These are phyloP conservation scores for Rotaria sp. DNA, from an alignment of 2,888 invertebrate genomes.

Conservation along the genomic window DNA sequence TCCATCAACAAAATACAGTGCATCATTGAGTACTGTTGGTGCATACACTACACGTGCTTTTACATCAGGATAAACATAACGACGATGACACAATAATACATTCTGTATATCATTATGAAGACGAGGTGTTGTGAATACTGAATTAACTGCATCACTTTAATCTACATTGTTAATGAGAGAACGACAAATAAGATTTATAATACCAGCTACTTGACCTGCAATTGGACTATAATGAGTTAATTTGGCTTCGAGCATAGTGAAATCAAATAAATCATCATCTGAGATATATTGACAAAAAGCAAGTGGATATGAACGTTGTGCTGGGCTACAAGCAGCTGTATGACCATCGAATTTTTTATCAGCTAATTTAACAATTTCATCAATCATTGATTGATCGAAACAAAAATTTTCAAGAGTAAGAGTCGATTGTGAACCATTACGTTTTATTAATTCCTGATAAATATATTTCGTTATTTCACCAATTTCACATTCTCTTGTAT, in stretches of 20 bases:
- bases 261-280: neutral
- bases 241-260: neutral
- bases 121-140: neutral
- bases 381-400: neutral
- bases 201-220: neutral
- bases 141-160: neutral
- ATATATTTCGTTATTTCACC: neutral
- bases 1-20: neutral
- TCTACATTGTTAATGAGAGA: neutral
- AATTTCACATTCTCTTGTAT: neutral
- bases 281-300: neutral
- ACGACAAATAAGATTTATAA: neutral
- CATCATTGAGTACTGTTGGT: neutral
- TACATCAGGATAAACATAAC: neutral
- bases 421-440: neutral
- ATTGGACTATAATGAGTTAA: neutral
- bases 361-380: neutral
- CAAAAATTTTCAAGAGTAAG: neutral
- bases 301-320: neutral
- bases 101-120: neutral
- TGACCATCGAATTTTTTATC: neutral
- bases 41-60: neutral
- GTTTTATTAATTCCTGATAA: neutral
- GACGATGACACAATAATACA: neutral
- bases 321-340: conserved; percentile 3